Evolutionary conservation across 2,113 vertebrate genomes (phyloP), one percentile per base, ranked within the genome.

Genomic region (Cathartes aura): DNA sequence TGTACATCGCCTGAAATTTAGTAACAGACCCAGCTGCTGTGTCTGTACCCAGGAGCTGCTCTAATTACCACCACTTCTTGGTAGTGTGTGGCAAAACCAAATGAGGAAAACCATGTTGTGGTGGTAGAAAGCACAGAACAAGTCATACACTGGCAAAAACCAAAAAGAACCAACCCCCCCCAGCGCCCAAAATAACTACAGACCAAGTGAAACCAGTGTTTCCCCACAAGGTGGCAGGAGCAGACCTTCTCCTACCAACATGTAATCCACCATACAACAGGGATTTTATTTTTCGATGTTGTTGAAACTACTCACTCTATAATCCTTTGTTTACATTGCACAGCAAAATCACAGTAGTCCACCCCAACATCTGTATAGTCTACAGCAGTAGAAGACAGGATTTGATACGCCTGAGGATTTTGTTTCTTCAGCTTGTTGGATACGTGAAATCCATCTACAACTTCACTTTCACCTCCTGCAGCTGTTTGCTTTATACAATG

Each of bases 291-390:
- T 53, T 26, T 18, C 6, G 4, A 2, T 47, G 24, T 3, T 24
- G 23, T 40, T 82, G 78, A 50, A 66, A 63, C 26, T 60, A 97
- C 99, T 99, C 75, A 99, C 99, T 99, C 98, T 80, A 99, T 99
- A 97, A 99, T 99, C 95, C 93, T 97, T 79, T 99, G 99, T 97
- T 99, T 99, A 92, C 99, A 98, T 78, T 99, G 99, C 92, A 99
- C 98, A 48, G 98, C 98, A 98, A 99, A 99, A 96, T 99, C 99
- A 40, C 99, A 99, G 97, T 99, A 99, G 98, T 99, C 99, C 1
- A 97, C 95, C 47, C 99, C 99, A 9, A 97, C 98, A 98, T 99
- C 99, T 15, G 98, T 98, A 87, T 99, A 99, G 97, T 99, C 98
- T 29, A 99, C 98, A 21, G 85, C 96, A 30, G 99, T 98, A 4